Percentiles rank a stretch among this genome's conserved stretches.
phyloP scores from a whole-genome alignment of 2,888 invertebrate genomes.

The Troides helena region DNA sequence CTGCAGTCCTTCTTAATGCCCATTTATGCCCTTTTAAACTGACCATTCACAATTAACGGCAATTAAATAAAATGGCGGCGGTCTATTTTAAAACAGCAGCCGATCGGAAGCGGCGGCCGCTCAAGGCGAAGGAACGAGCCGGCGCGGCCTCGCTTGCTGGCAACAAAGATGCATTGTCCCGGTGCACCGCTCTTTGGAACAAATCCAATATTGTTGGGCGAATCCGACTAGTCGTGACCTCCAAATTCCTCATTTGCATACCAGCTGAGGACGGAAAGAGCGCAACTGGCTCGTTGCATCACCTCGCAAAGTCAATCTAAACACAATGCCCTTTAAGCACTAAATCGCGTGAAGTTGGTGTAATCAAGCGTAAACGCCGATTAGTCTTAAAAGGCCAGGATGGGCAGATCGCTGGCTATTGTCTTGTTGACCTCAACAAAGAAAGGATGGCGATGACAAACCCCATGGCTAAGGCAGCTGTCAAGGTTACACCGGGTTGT shows the following conservation, averaged over 20 bases:
- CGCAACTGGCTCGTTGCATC: constrained; percentile 36
- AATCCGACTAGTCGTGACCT: constrained; percentile 66
- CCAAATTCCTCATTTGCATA: constrained; percentile 77
- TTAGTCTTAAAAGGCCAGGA: constrained; percentile 65
- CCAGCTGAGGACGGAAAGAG: constrained; percentile 38
- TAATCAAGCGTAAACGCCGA: constrained; percentile 49
- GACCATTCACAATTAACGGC: constrained; percentile 30
- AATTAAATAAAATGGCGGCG: constrained; percentile 49
- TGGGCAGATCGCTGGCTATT: constrained; percentile 63
- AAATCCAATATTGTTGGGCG: constrained; percentile 74
- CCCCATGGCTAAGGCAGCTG: constrained; percentile 48
- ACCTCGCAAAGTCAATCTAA: constrained; percentile 1
- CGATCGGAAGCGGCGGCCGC: constrained; percentile 50
- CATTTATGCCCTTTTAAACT: constrained; percentile 8
- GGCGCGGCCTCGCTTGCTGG: constrained; percentile 52
- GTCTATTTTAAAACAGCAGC: constrained; percentile 41
- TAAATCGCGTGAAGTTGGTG: constrained; percentile 30
- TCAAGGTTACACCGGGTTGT: constrained; percentile 65
- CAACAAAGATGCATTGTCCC: constrained; percentile 77
- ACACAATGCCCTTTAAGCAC: constrained; percentile 20
- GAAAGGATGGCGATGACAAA: constrained; percentile 69
- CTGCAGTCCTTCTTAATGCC: constrained; percentile 15
- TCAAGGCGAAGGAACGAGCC: constrained; percentile 60
- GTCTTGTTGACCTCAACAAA: constrained; percentile 66
- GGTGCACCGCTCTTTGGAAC: constrained; percentile 66